phyloP scores from a whole-genome alignment of 2,888 invertebrate genomes.

The Cantharis nigra region DNA sequence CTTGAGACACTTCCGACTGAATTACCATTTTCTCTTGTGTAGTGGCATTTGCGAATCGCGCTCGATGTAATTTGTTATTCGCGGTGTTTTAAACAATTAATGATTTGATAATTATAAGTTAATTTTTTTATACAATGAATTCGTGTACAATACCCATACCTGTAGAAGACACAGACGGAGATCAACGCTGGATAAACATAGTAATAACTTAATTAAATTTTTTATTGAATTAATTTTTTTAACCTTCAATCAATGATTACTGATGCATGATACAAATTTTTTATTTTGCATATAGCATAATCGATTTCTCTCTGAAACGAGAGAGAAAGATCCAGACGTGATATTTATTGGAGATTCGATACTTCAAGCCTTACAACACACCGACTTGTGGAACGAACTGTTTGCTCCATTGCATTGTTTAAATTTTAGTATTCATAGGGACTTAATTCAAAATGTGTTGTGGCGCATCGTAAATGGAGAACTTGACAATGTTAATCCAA shows the following conservation, averaged over 20 bases:
- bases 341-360: slow-evolving; percentile 90
- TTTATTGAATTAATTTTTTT: slow-evolving; percentile 1
- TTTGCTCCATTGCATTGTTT: slow-evolving; percentile 91
- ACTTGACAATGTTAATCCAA: slow-evolving; percentile 85
- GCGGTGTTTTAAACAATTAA: background rate
- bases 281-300: slow-evolving; percentile 69
- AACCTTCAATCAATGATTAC: slow-evolving; percentile 10
- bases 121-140: slow-evolving; percentile 61
- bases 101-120: background rate
- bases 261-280: slow-evolving; percentile 17
- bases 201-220: slow-evolving; percentile 52
- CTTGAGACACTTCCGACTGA: background rate
- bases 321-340: slow-evolving; percentile 90
- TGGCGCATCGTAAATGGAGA: slow-evolving; percentile 92
- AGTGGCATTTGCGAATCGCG: background rate
- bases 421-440: slow-evolving; percentile 88
- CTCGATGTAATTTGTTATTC: background rate
- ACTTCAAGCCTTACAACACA: slow-evolving; percentile 79
- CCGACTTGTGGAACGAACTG: slow-evolving; percentile 86
- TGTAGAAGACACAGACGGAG: slow-evolving; percentile 79
- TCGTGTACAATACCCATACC: slow-evolving; percentile 72
- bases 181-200: slow-evolving; percentile 85
- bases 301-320: slow-evolving; percentile 80
- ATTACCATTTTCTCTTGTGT: background rate
- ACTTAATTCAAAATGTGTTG: slow-evolving; percentile 85